These are phyloP conservation scores for Poecilia wingei DNA, from an alignment of 2,797 vertebrate species.

Conservation along the genomic window DNA sequence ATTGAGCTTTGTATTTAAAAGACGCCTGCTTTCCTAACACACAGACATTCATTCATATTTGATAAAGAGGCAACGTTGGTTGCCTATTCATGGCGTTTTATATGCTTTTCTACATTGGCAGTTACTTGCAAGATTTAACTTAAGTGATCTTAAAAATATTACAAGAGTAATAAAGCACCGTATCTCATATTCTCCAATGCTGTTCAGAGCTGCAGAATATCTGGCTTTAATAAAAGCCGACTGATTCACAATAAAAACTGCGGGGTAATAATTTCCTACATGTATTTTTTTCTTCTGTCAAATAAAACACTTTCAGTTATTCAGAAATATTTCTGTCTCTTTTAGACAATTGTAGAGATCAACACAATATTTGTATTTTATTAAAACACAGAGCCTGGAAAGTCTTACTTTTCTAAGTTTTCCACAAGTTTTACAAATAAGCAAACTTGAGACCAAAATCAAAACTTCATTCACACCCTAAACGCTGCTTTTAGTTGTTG, in stretches of 20 bases:
- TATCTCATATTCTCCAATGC: background rate
- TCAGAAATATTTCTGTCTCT: background rate
- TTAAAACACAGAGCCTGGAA: background rate
- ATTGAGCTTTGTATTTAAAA: conserved; percentile 2
- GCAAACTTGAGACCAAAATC: background rate
- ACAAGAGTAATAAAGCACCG: background rate
- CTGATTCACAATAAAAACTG: background rate
- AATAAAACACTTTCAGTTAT: background rate
- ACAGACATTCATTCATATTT: background rate
- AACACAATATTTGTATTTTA: background rate
- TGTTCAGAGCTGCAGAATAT: background rate
- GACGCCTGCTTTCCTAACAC: background rate
- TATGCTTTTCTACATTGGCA: background rate
- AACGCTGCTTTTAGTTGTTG: background rate
- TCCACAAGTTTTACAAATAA: background rate
- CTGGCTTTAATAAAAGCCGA: background rate
- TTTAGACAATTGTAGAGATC: background rate
- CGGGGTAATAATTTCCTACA: background rate
- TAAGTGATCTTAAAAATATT: background rate
- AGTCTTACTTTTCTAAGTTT: background rate
- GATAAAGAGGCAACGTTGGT: background rate
- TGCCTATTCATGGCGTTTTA: background rate
- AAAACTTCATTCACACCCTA: background rate
- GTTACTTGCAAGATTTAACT: background rate
- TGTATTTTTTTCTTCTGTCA: background rate